These are phyloP conservation scores for Microtus californicus DNA, from an alignment of 2,797 vertebrate genomes.

Conservation along the genomic window DNA sequence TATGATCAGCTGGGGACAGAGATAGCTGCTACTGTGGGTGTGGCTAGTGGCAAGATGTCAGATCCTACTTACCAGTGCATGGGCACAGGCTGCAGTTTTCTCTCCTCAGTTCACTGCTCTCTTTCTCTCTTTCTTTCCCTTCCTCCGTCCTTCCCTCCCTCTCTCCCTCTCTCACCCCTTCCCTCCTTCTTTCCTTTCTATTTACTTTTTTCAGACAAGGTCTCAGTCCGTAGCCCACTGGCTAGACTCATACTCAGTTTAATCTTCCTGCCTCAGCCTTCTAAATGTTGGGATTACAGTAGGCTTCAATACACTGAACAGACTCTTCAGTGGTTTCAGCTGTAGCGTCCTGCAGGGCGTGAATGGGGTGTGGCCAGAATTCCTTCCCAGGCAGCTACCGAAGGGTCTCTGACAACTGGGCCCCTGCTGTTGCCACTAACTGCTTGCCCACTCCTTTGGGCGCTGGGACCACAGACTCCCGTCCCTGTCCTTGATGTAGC, in stretches of 20 bases:
- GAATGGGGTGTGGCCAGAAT: background rate
- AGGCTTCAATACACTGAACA: background rate
- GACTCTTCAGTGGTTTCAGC: background rate
- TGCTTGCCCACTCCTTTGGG: no score
- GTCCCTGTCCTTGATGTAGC: no score
- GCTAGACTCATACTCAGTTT: background rate
- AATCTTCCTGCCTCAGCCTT: background rate
- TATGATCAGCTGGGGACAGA: background rate
- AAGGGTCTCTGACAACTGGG: background rate
- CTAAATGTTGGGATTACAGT: background rate
- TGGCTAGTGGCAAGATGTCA: background rate
- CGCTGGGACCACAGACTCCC: background rate
- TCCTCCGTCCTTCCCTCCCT: accelerated
- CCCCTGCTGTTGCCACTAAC: background rate
- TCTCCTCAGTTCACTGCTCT: background rate
- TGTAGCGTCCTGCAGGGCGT: no score
- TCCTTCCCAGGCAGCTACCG: no score
- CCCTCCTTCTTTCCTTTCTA: background rate
- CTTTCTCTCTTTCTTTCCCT: background rate
- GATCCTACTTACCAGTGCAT: background rate
- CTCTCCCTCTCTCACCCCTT: accelerated
- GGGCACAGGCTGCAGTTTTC: background rate
- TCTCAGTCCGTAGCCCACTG: background rate
- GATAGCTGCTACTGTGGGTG: background rate
- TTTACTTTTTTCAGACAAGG: background rate